Evolutionary conservation across 1,140 invertebrate species (phyloP).

Genomic region (Teleopsis dalmanni): DNA sequence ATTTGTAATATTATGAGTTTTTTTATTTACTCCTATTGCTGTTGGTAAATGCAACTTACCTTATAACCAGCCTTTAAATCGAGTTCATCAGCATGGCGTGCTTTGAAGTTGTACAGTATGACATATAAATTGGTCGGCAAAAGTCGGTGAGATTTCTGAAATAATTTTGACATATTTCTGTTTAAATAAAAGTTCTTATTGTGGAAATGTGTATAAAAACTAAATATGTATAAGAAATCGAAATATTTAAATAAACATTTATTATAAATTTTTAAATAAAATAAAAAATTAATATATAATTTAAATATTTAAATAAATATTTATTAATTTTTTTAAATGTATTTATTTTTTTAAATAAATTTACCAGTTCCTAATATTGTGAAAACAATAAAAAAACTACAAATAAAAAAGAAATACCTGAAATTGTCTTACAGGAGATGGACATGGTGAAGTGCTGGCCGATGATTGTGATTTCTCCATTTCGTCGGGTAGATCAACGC

Average conservation of each 20-base stretch:
- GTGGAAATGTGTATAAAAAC: neutral
- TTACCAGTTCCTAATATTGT: neutral
- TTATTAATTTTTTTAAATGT: too few species aligned
- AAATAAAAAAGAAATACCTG: conserved; percentile 29
- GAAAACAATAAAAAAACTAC: conserved; percentile 1
- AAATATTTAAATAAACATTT: neutral
- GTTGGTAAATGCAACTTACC: too few species aligned
- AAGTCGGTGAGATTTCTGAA: conserved; percentile 73
- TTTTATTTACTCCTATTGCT: too few species aligned
- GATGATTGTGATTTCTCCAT: conserved; percentile 86
- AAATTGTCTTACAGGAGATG: conserved; percentile 65
- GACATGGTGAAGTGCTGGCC: conserved; percentile 85
- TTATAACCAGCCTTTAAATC: conserved; percentile 93
- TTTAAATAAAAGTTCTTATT: too few species aligned
- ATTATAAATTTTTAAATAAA: neutral
- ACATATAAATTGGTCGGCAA: conserved; percentile 89
- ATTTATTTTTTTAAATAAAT: neutral
- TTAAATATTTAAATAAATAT: neutral
- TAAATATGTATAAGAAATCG: neutral
- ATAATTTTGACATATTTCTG: too few species aligned
- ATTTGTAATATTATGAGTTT: too few species aligned
- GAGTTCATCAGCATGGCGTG: conserved; percentile 85
- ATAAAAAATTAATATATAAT: conserved; percentile 1
- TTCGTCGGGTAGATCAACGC: conserved; percentile 84
- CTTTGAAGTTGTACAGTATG: conserved; percentile 91